These are phyloP conservation scores for Zaprionus davidi DNA, from an alignment of 1,140 invertebrate species.

Conservation along the genomic window DNA sequence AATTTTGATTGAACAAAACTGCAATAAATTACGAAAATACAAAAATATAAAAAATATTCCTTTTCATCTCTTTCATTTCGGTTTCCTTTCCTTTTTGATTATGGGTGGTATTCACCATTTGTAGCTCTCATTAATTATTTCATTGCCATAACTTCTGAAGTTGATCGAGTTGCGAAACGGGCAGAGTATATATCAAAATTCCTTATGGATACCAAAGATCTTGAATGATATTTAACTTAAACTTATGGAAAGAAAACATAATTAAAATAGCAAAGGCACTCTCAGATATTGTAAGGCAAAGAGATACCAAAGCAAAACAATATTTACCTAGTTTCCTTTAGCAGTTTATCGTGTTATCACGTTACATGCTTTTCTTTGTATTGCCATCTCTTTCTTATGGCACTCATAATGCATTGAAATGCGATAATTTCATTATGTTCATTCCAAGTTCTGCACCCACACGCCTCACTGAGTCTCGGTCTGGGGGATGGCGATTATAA, in stretches of 20 bases:
- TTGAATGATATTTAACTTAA: not conserved
- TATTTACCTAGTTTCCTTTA: not conserved
- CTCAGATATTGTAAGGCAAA: too few relatives aligned
- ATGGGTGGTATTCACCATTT: slow-evolving; percentile 32
- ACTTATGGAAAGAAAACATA: not conserved
- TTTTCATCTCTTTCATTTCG: slow-evolving; percentile 17
- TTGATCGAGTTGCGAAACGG: slow-evolving; percentile 6
- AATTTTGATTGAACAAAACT: slow-evolving; percentile 78
- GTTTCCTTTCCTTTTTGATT: slow-evolving; percentile 32
- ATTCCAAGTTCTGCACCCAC: slow-evolving; percentile 21
- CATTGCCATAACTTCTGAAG: slow-evolving; percentile 5
- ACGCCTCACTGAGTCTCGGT: slow-evolving; percentile 1
- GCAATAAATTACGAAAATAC: slow-evolving; percentile 68
- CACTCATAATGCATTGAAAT: slow-evolving; percentile 26
- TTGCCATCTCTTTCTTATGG: not conserved
- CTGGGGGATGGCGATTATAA: slow-evolving; percentile 54
- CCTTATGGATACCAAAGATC: not conserved
- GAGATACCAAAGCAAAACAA: too few relatives aligned
- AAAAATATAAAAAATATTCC: slow-evolving; percentile 30
- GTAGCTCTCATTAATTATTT: slow-evolving; percentile 3
- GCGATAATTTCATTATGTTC: slow-evolving; percentile 68
- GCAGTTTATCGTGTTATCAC: not conserved
- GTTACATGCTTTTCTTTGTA: not conserved
- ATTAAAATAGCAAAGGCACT: not conserved
- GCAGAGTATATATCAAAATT: not conserved